Base-by-base conservation (phyloP, 1,140 invertebrate species). In the Ectropis grisescens region DNA sequence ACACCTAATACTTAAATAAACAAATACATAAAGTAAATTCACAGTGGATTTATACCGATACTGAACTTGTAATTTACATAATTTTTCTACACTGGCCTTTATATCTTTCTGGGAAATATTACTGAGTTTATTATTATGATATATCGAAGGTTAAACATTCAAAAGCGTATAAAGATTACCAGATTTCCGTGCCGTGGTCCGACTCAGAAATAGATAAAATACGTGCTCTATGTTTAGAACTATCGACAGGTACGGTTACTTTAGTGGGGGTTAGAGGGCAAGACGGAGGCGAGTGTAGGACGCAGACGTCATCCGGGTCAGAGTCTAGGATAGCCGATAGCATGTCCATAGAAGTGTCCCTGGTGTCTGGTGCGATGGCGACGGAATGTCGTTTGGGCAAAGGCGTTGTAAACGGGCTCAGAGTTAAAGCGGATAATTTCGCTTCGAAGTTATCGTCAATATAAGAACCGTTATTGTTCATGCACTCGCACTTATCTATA, bases 141-240 rank as follows among this genome's bases (percentile, higher is more conserved):
- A n/a, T n/a, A n/a, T n/a, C n/a, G n/a, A n/a, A n/a, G n/a, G n/a
- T n/a, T n/a, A n/a, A n/a, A n/a, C n/a, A n/a, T n/a, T n/a, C n/a
- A n/a, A n/a, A n/a, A n/a, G n/a, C n/a, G n/a, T n/a, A n/a, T n/a
- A n/a, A n/a, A n/a, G 16, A 11, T 72, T 84, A 92, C 91, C 91
- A 92, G 54, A 92, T 91, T 79, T 92, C 91, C 14, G 90, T 91
- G 39, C 89, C 88, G 40, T 85, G 85, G 23, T 85, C 79, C 1
- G 85, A 85, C 57, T 85, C 85, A 28, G 83, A 85, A 39, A 86
- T 80, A 33, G 65, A 83, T 42, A 86, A 62, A 37, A 87, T 80
- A 57, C 78, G 74, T 41, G 85, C 84, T 41, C 76, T 69, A 51
- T 84, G 82, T 58, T 83, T 78, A 25, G 67, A 65, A 37, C 76